Conservation (phyloP, 92 coral and sea anemone genomes). For the Zoanthus solanderi region DNA sequence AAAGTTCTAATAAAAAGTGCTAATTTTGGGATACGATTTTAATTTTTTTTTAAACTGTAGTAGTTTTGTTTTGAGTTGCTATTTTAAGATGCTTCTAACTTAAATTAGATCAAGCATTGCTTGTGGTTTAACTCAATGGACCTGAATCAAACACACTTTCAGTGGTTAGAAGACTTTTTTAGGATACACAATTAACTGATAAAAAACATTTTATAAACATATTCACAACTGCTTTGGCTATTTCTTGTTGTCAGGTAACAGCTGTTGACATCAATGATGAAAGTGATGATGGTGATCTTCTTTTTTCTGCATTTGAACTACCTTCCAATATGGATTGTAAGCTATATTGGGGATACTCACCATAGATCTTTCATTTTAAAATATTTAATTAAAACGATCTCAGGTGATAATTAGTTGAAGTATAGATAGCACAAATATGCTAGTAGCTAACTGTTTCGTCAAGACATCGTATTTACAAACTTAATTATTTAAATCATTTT, state of each 20-base stretch:
- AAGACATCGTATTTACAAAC: no score
- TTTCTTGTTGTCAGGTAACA: conserved; percentile 15
- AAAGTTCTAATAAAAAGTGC: neutral
- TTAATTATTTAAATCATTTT: no score
- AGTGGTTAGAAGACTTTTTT: neutral
- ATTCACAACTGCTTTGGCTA: neutral
- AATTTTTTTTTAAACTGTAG: neutral
- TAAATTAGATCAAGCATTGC: conserved; percentile 4
- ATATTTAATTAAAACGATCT: no score
- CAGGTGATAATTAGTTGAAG: no score
- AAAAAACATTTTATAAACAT: neutral
- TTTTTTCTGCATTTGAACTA: neutral
- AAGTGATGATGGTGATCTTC: neutral
- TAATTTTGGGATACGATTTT: neutral
- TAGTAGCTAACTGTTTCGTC: no score
- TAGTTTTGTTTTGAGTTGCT: neutral
- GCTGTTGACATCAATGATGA: neutral
- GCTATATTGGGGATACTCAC: no score
- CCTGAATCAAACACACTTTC: neutral
- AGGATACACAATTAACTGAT: conserved; percentile 10
- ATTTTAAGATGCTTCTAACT: neutral
- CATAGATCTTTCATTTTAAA: no score
- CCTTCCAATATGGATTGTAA: neutral
- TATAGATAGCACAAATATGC: no score
- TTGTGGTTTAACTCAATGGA: neutral